Percentiles rank a stretch among this genome's conserved stretches.
Evolutionary conservation across 1,140 invertebrate species (phyloP).

Genomic region (Brachystomella parvula): DNA sequence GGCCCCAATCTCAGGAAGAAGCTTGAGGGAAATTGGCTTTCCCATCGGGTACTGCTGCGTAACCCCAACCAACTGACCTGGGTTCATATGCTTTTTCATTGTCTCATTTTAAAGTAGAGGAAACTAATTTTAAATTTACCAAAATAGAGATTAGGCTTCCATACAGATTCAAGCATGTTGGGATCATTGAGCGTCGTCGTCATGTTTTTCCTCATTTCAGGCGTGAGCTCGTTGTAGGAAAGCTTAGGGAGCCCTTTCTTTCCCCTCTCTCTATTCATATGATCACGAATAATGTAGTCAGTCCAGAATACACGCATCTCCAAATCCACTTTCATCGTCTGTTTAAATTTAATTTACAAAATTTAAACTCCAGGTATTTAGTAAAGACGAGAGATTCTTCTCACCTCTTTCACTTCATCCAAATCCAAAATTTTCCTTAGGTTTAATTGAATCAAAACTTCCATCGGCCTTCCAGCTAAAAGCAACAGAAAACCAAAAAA

Average conservation of each 20-base stretch:
- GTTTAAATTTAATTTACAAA: background rate
- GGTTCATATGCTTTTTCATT: too few species aligned
- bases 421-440: conserved; percentile 14
- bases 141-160: conserved; percentile 13
- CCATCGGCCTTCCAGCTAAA: conserved; percentile 1
- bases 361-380: background rate
- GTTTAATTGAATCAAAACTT: background rate
- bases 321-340: background rate
- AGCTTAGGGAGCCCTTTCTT: background rate
- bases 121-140: background rate
- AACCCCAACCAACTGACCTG: too few species aligned
- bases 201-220: background rate
- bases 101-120: too few species aligned
- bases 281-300: conserved; percentile 4
- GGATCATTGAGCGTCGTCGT: conserved; percentile 15
- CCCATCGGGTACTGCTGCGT: too few species aligned
- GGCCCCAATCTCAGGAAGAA: too few species aligned
- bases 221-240: conserved; percentile 4
- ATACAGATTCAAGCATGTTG: conserved; percentile 5
- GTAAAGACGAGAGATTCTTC: background rate
- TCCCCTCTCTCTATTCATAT: background rate
- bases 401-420: conserved; percentile 12
- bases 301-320: conserved; percentile 10
- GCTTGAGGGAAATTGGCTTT: too few species aligned
- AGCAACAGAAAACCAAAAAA: too few species aligned